Conservation (phyloP, 2,113 vertebrate species). For the Rhynchomys soricoides region DNA sequence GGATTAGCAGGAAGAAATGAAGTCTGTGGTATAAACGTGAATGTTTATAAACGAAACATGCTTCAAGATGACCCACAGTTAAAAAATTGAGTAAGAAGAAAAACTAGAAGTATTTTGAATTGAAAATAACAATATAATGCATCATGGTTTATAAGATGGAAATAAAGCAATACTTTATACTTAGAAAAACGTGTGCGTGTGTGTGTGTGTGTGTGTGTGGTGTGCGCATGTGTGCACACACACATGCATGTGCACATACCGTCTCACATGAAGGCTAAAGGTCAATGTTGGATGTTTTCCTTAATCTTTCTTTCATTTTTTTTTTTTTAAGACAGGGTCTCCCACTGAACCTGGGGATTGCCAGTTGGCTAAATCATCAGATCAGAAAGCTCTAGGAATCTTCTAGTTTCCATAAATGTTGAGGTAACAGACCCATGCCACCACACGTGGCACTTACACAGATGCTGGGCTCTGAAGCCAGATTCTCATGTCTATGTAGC, state of each 20-base stretch:
- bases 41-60: conserved; percentile 27
- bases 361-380: not conserved
- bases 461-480: not conserved
- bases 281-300: not conserved
- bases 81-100: conserved; percentile 17
- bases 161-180: conserved; percentile 39
- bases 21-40: not conserved
- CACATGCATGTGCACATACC: too few species aligned
- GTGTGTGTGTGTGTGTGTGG: not conserved
- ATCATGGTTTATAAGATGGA: not conserved
- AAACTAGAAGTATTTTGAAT: conserved; percentile 29
- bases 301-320: not conserved
- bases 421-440: not conserved
- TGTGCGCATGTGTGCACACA: too few species aligned
- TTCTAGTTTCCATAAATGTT: not conserved
- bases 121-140: conserved; percentile 16
- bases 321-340: not conserved
- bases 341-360: not conserved
- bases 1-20: conserved; percentile 33
- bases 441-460: too few species aligned
- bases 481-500: not conserved
- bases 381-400: not conserved
- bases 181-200: not conserved
- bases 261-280: not conserved
- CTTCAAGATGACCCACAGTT: not conserved